Conservation (phyloP, 2,797 vertebrate genomes). For the Hippoglossus hippoglossus region DNA sequence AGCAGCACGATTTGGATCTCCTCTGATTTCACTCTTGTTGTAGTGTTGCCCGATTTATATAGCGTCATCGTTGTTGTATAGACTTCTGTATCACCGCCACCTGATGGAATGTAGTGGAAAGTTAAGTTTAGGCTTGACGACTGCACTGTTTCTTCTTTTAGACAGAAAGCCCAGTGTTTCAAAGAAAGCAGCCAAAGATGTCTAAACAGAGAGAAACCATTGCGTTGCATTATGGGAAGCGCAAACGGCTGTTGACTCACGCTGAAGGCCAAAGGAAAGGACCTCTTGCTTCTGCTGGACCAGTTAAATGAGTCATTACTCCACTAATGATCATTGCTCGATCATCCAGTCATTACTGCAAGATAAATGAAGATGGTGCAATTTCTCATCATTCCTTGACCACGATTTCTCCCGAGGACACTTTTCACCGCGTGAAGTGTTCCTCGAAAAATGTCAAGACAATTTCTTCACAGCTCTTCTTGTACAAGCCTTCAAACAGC, state of each 20-base stretch:
- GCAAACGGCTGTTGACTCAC: neutral
- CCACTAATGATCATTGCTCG: neutral
- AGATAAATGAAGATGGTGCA: neutral
- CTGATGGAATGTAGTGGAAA: too few relatives aligned
- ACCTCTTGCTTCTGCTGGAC: too few relatives aligned
- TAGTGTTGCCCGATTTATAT: too few relatives aligned
- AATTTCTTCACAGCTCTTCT: conserved; percentile 6
- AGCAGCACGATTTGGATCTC: too few relatives aligned
- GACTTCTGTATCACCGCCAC: too few relatives aligned
- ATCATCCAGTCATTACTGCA: neutral
- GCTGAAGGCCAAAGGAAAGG: neutral
- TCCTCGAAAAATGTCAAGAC: conserved; percentile 48
- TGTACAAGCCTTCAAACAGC: conserved; percentile 22
- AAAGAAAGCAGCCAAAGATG: neutral
- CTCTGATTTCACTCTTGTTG: too few relatives aligned
- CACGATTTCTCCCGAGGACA: conserved; percentile 18
- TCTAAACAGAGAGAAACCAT: neutral
- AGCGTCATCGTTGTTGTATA: too few relatives aligned
- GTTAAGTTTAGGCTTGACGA: neutral
- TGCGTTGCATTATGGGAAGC: neutral
- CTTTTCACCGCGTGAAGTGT: conserved; percentile 21
- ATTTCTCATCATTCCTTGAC: conserved; percentile 12
- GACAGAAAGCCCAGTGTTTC: too few relatives aligned
- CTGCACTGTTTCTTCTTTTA: too few relatives aligned
- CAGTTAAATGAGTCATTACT: neutral